Conservation (phyloP, 2,888 invertebrate genomes). For the Oegoconia quadripuncta region DNA sequence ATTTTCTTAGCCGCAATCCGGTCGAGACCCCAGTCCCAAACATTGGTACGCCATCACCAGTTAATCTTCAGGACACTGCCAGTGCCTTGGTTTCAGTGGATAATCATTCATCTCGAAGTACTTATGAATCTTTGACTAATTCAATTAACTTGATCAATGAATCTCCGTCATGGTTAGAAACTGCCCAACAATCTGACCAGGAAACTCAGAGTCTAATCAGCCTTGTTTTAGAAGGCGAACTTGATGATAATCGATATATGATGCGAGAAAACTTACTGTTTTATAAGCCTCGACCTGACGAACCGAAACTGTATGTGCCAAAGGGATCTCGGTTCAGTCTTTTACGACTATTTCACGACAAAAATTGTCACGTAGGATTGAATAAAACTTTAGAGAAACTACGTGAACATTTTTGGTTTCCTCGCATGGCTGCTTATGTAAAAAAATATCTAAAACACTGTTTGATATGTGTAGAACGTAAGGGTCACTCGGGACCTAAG, state of each 20-base stretch:
- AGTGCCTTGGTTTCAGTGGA: too few species aligned
- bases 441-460: too few species aligned
- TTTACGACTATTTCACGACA: constrained; percentile 23
- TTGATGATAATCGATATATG: constrained; percentile 19
- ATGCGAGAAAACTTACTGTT: constrained; percentile 17
- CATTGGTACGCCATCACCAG: too few species aligned
- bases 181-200: constrained; percentile 19
- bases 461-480: too few species aligned
- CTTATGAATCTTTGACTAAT: not conserved
- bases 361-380: constrained; percentile 17
- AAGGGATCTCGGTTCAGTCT: constrained; percentile 19
- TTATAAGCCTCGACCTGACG: constrained; percentile 12
- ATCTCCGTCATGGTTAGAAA: constrained; percentile 19
- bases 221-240: constrained; percentile 13
- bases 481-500: too few species aligned
- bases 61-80: too few species aligned
- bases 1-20: constrained; percentile 26
- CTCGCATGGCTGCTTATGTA: too few species aligned
- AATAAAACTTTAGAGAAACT: constrained; percentile 17
- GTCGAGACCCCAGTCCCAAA: too few species aligned
- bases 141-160: constrained; percentile 11
- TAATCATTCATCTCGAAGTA: too few species aligned
- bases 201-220: constrained; percentile 20
- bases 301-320: constrained; percentile 25
- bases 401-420: constrained; percentile 26